Conservation (phyloP, 2,797 vertebrate species). For the Gadopsis bispinosus region DNA sequence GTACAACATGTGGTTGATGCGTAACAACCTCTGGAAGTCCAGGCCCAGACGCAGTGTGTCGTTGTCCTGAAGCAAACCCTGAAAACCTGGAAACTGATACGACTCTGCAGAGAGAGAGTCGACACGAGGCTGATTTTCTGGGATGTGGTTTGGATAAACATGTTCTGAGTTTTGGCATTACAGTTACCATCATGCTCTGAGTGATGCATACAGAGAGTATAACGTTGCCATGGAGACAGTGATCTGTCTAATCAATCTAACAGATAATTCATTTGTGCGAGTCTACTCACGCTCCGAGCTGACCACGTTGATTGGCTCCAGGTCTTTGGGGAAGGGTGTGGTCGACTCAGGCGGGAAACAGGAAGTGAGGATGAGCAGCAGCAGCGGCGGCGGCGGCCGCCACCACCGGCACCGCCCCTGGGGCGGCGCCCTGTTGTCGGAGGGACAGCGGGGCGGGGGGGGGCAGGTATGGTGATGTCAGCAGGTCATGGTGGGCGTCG, state of each 20-base stretch:
- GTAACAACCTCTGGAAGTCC: constrained; percentile 95
- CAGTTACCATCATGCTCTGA: constrained; percentile 1
- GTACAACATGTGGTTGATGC: constrained; percentile 95
- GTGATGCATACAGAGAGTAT: not conserved
- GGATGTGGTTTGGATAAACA: too few species aligned
- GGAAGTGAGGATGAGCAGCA: constrained; percentile 43
- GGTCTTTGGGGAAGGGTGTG: constrained; percentile 81
- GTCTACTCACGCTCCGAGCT: constrained; percentile 74
- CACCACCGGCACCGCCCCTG: constrained; percentile 47
- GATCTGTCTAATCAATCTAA: too few species aligned
- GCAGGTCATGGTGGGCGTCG: constrained; percentile 57
- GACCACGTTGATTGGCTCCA: constrained; percentile 78
- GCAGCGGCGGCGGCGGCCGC: constrained; percentile 25
- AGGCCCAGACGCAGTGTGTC: constrained; percentile 91
- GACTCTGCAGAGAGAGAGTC: constrained; percentile 84
- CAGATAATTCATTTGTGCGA: too few species aligned
- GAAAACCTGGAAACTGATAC: constrained; percentile 91
- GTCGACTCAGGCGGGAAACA: constrained; percentile 52
- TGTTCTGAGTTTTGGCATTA: not conserved
- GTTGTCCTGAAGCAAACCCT: constrained; percentile 92
- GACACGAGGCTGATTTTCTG: too few species aligned
- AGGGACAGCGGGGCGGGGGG: not conserved
- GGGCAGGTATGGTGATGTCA: constrained; percentile 50
- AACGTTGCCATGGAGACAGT: not conserved
- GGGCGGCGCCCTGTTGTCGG: constrained; percentile 54